Evolutionary conservation across 1,140 invertebrate species (phyloP).

Genomic region (Heliconius melpomene): DNA sequence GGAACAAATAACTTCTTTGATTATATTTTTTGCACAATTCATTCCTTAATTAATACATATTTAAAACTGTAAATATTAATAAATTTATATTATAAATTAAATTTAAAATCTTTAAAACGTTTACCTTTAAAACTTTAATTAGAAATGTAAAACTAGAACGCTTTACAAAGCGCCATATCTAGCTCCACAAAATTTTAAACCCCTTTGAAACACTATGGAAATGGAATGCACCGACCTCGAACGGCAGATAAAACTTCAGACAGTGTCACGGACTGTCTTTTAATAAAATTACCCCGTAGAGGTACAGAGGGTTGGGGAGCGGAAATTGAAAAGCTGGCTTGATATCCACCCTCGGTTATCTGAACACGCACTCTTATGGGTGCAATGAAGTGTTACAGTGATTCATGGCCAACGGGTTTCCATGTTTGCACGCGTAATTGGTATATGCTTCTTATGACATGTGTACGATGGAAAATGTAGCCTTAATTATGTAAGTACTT

Average conservation of each 20-base stretch:
- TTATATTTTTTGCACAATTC: not conserved
- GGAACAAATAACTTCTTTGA: not conserved
- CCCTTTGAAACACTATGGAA: conserved; percentile 36
- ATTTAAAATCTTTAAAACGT: too few species aligned
- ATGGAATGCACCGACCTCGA: conserved; percentile 29
- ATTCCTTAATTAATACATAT: not conserved
- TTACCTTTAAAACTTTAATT: not conserved
- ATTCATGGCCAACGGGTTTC: conserved; percentile 51
- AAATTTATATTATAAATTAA: too few species aligned
- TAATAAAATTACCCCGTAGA: conserved; percentile 70
- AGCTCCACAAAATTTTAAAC: conserved; percentile 16
- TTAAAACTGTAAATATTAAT: not conserved
- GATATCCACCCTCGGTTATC: conserved; percentile 65
- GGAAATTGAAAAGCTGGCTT: conserved; percentile 71
- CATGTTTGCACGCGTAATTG: conserved; percentile 40
- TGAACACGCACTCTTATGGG: conserved; percentile 56
- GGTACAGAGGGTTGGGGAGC: conserved; percentile 44
- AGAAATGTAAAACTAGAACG: not conserved
- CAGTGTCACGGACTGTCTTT: conserved; percentile 50
- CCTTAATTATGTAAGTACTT: conserved; percentile 12
- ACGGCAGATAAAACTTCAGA: conserved; percentile 66
- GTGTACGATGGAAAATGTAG: conserved; percentile 15
- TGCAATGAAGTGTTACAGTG: conserved; percentile 54
- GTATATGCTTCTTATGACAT: conserved; percentile 30
- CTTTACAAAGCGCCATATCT: not conserved